Base-by-base conservation (phyloP, 2,113 vertebrate genomes). In the Hystrix cristata region DNA sequence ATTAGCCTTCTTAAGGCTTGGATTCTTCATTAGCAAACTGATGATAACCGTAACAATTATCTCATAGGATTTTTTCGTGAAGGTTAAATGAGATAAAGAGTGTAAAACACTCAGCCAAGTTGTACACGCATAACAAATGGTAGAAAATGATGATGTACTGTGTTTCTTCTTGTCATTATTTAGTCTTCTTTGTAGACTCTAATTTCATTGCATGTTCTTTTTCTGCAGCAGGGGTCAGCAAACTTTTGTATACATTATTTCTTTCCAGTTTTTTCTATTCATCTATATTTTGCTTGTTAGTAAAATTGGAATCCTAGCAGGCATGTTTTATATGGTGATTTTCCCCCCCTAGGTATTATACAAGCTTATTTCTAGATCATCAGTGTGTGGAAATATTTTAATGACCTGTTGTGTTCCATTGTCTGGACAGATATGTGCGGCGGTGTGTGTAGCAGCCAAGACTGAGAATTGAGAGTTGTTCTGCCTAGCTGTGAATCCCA, bases 321-420 rank as follows among this genome's bases (percentile, higher is more conserved):
- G 31, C 7, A 5, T 71, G 16, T 89, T 94, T 90, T 85, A 23
- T 65, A 29, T 59, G 43, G 6, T 51, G 76, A 84, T 62, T 74
- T 74, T n/a, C 9, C 27, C 55, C 18, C 46, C 8, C 38, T 59
- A 84, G 64, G 72, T 67, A 83, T 60, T 78, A 88, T 71, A 16
- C 25, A 81, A 88, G 11, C 15, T 18, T 79, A 0, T 62, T 87
- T 65, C 29, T 43, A 88, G 23, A 60, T 90, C 34, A 27, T 93
- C 92, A 65, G 48, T 82, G 25, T 82, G 79, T 83, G 74, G 67
- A 94, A 95, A 81, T 21, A 64, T 60, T 79, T 95, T 69, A 95
- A 31, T 69, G 67, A 69, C 71, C 8, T 76, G 13, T 62, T 23
- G 48, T 65, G 34, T 87, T 90, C 34, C 25, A 55, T 71, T 57